These are phyloP conservation scores for Lepidostoma basale DNA, from an alignment of 1,140 invertebrate genomes.

Conservation along the genomic window DNA sequence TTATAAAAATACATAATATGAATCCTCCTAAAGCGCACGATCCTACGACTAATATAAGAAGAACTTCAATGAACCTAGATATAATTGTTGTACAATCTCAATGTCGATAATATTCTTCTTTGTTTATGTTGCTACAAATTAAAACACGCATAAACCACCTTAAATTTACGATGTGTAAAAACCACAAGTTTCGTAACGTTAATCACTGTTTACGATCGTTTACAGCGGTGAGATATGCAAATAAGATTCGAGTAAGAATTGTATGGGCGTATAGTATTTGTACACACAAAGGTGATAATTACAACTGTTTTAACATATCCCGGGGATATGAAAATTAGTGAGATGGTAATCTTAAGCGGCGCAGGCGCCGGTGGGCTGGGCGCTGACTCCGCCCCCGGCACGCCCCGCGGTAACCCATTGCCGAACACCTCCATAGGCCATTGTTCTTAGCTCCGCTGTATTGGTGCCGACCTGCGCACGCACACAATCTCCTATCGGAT, in stretches of 20 bases:
- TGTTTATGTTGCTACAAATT: too few species aligned
- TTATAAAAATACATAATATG: too few species aligned
- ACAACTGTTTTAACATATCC: neutral
- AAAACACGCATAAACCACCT: too few species aligned
- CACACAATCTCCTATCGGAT: neutral
- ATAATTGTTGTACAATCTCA: too few species aligned
- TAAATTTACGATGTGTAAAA: too few species aligned
- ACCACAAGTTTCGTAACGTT: too few species aligned
- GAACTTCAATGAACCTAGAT: too few species aligned
- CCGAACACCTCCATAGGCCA: neutral
- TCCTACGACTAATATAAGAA: too few species aligned
- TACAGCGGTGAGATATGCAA: conserved; percentile 1
- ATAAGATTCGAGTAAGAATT: conserved; percentile 3
- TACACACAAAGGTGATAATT: neutral
- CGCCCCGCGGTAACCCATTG: conserved; percentile 6
- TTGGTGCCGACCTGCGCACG: neutral
- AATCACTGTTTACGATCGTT: neutral
- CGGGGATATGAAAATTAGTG: neutral
- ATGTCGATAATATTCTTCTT: too few species aligned
- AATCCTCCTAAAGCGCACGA: too few species aligned
- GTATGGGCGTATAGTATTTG: neutral
- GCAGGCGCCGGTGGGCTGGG: conserved; percentile 10
- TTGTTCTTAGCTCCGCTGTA: neutral
- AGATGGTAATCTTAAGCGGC: conserved; percentile 3
- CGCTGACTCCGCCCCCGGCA: neutral